These are phyloP conservation scores for Galerucella pusilla DNA, from an alignment of 2,888 invertebrate species.

Conservation along the genomic window DNA sequence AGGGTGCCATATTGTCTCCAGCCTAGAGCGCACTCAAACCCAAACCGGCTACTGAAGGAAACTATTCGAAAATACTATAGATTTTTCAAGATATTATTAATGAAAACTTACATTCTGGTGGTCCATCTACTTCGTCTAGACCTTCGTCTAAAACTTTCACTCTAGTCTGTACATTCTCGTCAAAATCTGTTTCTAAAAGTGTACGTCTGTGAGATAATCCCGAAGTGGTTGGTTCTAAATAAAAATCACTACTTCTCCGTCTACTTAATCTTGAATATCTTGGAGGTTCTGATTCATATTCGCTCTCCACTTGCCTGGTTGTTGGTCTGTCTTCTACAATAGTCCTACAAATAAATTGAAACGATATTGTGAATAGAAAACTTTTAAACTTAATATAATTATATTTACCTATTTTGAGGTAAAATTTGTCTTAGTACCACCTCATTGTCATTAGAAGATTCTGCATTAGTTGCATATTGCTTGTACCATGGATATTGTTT, in stretches of 20 bases:
- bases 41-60: too few species aligned
- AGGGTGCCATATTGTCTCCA: background rate
- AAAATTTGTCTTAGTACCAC: slow-evolving; percentile 38
- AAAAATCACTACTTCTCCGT: slow-evolving; percentile 59
- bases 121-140: slow-evolving; percentile 35
- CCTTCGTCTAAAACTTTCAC: slow-evolving; percentile 29
- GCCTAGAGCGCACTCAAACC: background rate
- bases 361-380: background rate
- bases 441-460: slow-evolving; percentile 31
- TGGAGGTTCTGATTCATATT: slow-evolving; percentile 45
- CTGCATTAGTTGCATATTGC: slow-evolving; percentile 34
- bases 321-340: slow-evolving; percentile 40
- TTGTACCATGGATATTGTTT: slow-evolving; percentile 79
- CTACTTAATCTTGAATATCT: slow-evolving; percentile 39
- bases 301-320: slow-evolving; percentile 37
- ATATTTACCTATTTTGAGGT: slow-evolving; percentile 36
- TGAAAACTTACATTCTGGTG: slow-evolving; percentile 28
- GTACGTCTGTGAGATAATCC: slow-evolving; percentile 32
- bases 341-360: slow-evolving; percentile 31
- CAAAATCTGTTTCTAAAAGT: slow-evolving; percentile 43
- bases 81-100: background rate
- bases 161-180: slow-evolving; percentile 35
- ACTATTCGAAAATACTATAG: too few species aligned
- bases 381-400: background rate
- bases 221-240: slow-evolving; percentile 53